A percentile compares a stretch with the other conserved stretches of the same genome.
These are phyloP conservation scores for Myotis vivesi DNA, from an alignment of 2,797 vertebrate species.

Conservation along the genomic window DNA sequence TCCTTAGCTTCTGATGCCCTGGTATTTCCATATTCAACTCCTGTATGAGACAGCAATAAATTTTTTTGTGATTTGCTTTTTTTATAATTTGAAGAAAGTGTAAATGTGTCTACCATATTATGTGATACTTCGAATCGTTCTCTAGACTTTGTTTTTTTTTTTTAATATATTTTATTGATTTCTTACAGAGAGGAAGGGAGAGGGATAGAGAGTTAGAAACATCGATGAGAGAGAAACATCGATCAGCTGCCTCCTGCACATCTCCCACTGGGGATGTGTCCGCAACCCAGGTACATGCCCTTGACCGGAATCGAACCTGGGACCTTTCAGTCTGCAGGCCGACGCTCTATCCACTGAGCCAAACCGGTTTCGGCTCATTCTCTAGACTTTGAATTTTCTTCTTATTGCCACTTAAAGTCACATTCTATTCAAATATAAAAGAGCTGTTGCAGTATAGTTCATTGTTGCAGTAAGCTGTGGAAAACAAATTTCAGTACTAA, in stretches of 20 bases:
- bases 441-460: background rate
- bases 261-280: too few relatives aligned
- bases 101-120: background rate
- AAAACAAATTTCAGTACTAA: background rate
- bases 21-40: background rate
- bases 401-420: background rate
- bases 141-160: background rate
- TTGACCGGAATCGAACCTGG: too few relatives aligned
- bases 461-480: background rate
- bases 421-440: slow-evolving; percentile 41
- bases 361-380: too few relatives aligned
- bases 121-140: background rate
- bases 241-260: too few relatives aligned
- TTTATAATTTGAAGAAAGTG: background rate
- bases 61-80: background rate
- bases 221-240: too few relatives aligned
- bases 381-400: background rate
- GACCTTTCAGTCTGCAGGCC: too few relatives aligned
- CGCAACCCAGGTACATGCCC: too few relatives aligned
- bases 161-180: too few relatives aligned
- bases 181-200: too few relatives aligned
- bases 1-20: background rate
- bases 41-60: background rate
- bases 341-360: too few relatives aligned
- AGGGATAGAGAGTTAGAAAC: too few relatives aligned